phyloP scores from a whole-genome alignment of 1,140 invertebrate species.

The Daktulosphaira vitifoliae region DNA sequence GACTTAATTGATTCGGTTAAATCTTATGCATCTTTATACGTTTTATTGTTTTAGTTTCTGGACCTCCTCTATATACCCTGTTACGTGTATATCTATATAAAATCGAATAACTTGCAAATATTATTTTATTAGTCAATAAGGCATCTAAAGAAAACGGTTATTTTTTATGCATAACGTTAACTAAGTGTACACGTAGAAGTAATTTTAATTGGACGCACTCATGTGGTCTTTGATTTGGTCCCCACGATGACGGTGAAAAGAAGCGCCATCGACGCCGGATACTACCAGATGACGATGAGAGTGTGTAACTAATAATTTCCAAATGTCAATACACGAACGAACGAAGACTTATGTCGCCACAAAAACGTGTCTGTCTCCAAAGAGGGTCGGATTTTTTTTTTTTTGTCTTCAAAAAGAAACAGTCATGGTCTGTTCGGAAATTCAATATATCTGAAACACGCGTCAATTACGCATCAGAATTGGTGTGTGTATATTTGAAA shows the following conservation, averaged over 20 bases:
- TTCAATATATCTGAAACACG: conserved; percentile 17
- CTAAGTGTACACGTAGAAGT: too few relatives aligned
- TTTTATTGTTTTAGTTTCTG: too few relatives aligned
- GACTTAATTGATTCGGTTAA: too few relatives aligned
- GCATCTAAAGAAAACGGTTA: too few relatives aligned
- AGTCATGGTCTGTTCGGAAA: conserved; percentile 30
- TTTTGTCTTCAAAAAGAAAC: conserved; percentile 1
- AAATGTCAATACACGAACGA: conserved; percentile 29
- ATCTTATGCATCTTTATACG: too few relatives aligned
- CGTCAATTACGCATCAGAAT: not conserved
- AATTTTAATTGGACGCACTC: conserved; percentile 32
- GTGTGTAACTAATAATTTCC: conserved; percentile 34
- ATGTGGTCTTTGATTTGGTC: conserved; percentile 33
- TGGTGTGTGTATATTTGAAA: not conserved
- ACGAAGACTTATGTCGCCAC: conserved; percentile 21
- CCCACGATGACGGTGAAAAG: conserved; percentile 14
- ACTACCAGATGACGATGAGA: conserved; percentile 27
- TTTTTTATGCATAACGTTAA: too few relatives aligned
- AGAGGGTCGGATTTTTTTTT: conserved; percentile 24
- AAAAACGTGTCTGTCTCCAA: conserved; percentile 4
- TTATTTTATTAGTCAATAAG: too few relatives aligned
- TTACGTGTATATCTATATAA: too few relatives aligned
- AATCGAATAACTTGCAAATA: too few relatives aligned
- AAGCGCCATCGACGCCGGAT: conserved; percentile 8
- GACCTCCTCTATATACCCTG: too few relatives aligned